These are phyloP conservation scores for Cuniculus paca DNA, from an alignment of 2,797 vertebrate genomes.

Conservation along the genomic window DNA sequence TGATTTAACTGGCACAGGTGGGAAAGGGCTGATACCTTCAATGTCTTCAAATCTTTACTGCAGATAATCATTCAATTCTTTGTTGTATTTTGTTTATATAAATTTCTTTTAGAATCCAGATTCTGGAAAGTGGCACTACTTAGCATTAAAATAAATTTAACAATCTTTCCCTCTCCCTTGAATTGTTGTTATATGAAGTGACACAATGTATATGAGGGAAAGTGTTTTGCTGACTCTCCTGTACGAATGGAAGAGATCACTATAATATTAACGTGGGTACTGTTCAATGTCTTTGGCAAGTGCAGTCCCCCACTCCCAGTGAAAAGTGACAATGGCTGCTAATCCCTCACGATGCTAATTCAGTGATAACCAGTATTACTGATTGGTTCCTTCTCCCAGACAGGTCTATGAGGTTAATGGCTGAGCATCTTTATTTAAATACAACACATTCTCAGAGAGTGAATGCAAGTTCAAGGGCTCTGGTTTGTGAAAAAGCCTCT, in stretches of 20 bases:
- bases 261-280: neutral
- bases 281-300: constrained; percentile 19
- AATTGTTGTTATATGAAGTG: neutral
- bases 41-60: constrained; percentile 1
- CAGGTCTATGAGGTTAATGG: neutral
- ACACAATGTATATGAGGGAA: neutral
- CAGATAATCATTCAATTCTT: neutral
- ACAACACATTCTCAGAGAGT: neutral
- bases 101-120: neutral
- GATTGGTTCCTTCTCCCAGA: constrained; percentile 1
- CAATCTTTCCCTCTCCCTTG: neutral
- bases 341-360: neutral
- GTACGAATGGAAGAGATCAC: neutral
- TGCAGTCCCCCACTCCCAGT: neutral
- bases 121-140: neutral
- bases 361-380: neutral
- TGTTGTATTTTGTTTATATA: constrained; percentile 30
- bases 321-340: neutral
- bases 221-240: constrained; percentile 41
- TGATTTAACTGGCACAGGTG: neutral
- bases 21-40: neutral
- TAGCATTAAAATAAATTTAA: neutral
- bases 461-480: neutral
- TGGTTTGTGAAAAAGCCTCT: neutral
- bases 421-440: constrained; percentile 42